Evolutionary conservation across 2,113 vertebrate genomes (phyloP), one percentile per base, ranked within the genome.

Genomic region (Athene cunicularia): DNA sequence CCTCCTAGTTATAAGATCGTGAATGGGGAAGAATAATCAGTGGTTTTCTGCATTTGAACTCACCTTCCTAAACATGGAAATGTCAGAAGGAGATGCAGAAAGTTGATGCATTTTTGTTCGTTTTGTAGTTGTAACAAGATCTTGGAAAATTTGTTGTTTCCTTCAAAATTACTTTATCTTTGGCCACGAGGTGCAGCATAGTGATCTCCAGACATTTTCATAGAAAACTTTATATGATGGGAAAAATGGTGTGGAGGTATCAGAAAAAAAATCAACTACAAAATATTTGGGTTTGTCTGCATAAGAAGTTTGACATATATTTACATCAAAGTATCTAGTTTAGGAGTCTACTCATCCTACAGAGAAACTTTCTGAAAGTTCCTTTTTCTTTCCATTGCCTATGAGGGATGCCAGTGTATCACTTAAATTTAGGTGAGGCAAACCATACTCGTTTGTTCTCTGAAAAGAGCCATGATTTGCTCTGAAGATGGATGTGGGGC

Each of bases 371-470:
- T 63, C 67, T 70, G 37, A 33, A 59, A 18, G 26, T 41, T 75
- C 23, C 18, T 53, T 59, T 86, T 12, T 60, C 49, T 59, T 91
- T 47, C 30, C 13, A 33, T 35, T 63, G 33, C 47, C n/a, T 21
- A 2, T 53, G 35, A 63, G 14, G 30, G 11, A 67, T 8, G 9
- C 9, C 26, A 45, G 27, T 11, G 22, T 3, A 1, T 75, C 37
- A 64, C 16, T 70, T 35, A 53, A 35, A 64, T 70, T 58, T 43
- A 63, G 15, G 19, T 53, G 37, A 75, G 41, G 26, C 23, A 73
- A 62, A 28, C 1, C 8, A 35, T 14, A 12, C 7, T 53, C 0
- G 0, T 22, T 53, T 59, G 8, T 22, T 79, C 33, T 39, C 55
- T 68, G 41, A 63, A 55, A 55, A 60, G 32, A 79, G 14, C 20